phyloP scores from a whole-genome alignment of 1,140 invertebrate species.

The Drosophila cardini region DNA sequence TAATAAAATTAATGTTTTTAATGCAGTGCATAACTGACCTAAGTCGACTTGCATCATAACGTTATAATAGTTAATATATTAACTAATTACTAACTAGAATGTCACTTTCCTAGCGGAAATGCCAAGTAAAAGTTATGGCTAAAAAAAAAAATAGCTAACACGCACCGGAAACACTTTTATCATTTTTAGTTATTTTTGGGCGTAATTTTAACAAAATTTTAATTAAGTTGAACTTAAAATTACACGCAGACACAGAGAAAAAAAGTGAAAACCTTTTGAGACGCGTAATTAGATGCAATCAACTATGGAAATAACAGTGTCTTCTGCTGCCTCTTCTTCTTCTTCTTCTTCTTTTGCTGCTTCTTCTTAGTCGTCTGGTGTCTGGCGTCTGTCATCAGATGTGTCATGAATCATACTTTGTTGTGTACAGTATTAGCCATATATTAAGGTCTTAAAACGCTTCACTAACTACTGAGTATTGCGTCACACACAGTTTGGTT shows the following conservation, averaged over 20 bases:
- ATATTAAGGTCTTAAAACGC: slow-evolving; percentile 41
- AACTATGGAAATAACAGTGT: slow-evolving; percentile 28
- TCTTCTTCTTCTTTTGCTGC: not conserved
- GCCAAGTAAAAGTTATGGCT: too few species aligned
- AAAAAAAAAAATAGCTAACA: slow-evolving; percentile 8
- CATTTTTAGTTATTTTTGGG: slow-evolving; percentile 17
- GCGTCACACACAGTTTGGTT: slow-evolving; percentile 39
- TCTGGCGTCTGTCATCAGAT: not conserved
- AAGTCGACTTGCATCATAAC: slow-evolving; percentile 48
- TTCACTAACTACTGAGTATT: slow-evolving; percentile 52
- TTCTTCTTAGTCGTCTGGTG: too few species aligned
- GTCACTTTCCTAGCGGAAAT: slow-evolving; percentile 4
- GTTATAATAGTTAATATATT: slow-evolving; percentile 8
- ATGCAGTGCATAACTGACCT: slow-evolving; percentile 57
- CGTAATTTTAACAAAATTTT: slow-evolving; percentile 37
- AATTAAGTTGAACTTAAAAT: slow-evolving; percentile 46
- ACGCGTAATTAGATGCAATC: slow-evolving; percentile 74
- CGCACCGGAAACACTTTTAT: slow-evolving; percentile 51
- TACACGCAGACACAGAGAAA: slow-evolving; percentile 42
- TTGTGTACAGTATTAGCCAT: not conserved
- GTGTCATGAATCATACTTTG: slow-evolving; percentile 36
- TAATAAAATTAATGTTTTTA: slow-evolving; percentile 58
- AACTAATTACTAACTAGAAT: not conserved
- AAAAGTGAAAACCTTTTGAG: slow-evolving; percentile 70
- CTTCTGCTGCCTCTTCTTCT: slow-evolving; percentile 5